phyloP scores from a whole-genome alignment of 2,888 invertebrate species.

The Unio delphinus region DNA sequence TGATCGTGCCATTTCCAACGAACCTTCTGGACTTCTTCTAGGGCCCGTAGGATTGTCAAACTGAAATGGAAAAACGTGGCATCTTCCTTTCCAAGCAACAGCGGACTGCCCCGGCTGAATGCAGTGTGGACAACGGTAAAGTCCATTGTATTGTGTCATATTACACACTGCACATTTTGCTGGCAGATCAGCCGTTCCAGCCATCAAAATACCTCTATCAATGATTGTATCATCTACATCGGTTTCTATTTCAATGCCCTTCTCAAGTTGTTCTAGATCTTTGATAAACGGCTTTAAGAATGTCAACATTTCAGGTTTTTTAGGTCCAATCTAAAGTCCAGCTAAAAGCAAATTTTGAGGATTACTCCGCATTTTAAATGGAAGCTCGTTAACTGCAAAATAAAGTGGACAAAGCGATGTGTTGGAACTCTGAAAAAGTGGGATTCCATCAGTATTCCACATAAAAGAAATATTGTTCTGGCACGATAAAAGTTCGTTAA shows the following conservation, averaged over 20 bases:
- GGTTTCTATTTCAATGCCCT: not conserved
- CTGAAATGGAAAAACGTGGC: constrained; percentile 6
- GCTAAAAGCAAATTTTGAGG: constrained; percentile 11
- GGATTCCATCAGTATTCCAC: constrained; percentile 21
- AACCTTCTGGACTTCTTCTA: not conserved
- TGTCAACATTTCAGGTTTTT: constrained; percentile 12
- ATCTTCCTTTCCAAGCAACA: constrained; percentile 1
- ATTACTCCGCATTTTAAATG: constrained; percentile 7
- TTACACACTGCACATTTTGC: constrained; percentile 7
- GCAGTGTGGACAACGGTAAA: constrained; percentile 5
- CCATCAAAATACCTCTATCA: not conserved
- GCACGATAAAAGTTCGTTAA: not conserved
- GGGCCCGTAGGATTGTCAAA: not conserved
- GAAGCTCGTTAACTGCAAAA: constrained; percentile 11
- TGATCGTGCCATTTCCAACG: not conserved
- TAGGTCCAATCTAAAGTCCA: constrained; percentile 15
- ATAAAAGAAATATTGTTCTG: constrained; percentile 8
- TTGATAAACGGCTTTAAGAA: constrained; percentile 12
- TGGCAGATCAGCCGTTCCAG: constrained; percentile 12
- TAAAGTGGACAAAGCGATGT: constrained; percentile 16
- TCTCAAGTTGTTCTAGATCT: constrained; percentile 9
- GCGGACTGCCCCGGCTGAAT: constrained; percentile 4
- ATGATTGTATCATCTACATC: not conserved
- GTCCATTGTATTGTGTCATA: constrained; percentile 8
- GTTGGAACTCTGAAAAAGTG: constrained; percentile 14